Evolutionary conservation across 1,140 invertebrate species (phyloP).

Genomic region (Bradynema listronoti): DNA sequence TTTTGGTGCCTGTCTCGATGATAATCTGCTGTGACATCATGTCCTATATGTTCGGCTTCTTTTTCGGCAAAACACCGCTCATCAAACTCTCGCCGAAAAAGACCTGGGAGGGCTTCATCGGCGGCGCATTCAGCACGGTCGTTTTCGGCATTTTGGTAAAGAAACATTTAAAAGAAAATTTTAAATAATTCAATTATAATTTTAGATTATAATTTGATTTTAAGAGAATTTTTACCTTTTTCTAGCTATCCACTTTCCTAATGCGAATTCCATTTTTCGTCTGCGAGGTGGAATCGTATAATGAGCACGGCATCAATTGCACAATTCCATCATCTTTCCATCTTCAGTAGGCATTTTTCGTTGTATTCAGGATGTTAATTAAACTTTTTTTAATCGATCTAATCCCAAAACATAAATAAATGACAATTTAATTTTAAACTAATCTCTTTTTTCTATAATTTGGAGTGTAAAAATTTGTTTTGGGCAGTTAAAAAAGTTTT

Average conservation of each 20-base stretch:
- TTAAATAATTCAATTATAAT: neutral
- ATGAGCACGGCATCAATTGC: constrained; percentile 83
- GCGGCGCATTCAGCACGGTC: constrained; percentile 86
- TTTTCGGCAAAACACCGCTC: constrained; percentile 93
- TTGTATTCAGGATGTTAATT: constrained; percentile 19
- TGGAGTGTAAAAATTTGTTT: no score
- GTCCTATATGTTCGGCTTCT: constrained; percentile 98
- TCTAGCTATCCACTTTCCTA: constrained; percentile 77
- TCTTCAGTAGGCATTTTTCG: constrained; percentile 45
- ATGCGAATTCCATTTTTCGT: constrained; percentile 87
- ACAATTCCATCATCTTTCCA: constrained; percentile 75
- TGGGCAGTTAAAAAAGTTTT: no score
- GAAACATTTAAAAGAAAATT: neutral
- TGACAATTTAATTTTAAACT: no score
- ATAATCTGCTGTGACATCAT: constrained; percentile 99
- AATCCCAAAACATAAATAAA: no score
- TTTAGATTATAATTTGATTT: neutral
- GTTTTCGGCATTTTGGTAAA: constrained; percentile 75
- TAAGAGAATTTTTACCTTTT: constrained; percentile 19
- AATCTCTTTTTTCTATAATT: no score
- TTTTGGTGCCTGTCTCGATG: constrained; percentile 94
- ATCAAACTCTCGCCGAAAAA: constrained; percentile 98
- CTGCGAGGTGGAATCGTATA: constrained; percentile 87
- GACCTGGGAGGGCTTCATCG: constrained; percentile 92
- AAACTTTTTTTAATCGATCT: constrained; percentile 5